Evolutionary conservation across 2,797 vertebrate species (phyloP), one percentile per base, ranked within the genome.

Genomic region (Neosalanx taihuensis): DNA sequence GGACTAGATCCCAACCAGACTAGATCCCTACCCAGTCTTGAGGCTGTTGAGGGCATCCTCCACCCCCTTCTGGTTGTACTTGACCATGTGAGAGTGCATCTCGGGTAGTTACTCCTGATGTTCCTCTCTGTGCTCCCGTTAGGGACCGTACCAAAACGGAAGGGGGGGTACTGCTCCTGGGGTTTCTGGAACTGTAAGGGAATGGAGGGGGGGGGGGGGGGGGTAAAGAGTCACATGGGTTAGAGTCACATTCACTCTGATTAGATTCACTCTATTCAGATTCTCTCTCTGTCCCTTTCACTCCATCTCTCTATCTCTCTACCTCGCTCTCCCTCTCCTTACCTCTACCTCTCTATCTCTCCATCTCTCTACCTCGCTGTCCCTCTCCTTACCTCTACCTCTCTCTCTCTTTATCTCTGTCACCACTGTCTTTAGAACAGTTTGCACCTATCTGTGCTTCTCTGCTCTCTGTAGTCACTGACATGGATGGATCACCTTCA

Each of bases 51-150:
- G 95, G 0, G 97, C 97, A 0, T 99, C 97, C 88, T 98, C 97
- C 72, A 99, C 97, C 0, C 96, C 96, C 76, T 95, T 96, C 90
- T 99, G 97, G 91, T 99, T 99, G 93, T 98, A 99, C 84, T 95
- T 98, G 87, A 97, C 95, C 97, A 99, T 99, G 92, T 99, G 96
- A 31, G 94, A 90, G 89, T 99, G 97, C 97, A 99, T 99, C 87
- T 99, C 97, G 0, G 97, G 85, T 99, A 99, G 91, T 99, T 99
- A 75, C 95, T 98, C 80, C 97, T 92, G 83, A 99, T 99, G 86
- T 99, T 99, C 60, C 97, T 91, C 87, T 99, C 97, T 0, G 97
- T 99, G 93, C 97, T 99, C 83, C 97, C 97, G 0, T 99, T 99
- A 85, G 97, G 97, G 76, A 99, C 97, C 0, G 97, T 99, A 77